Evolutionary conservation across 2,797 vertebrate species (phyloP).

Genomic region (Erithacus rubecula): DNA sequence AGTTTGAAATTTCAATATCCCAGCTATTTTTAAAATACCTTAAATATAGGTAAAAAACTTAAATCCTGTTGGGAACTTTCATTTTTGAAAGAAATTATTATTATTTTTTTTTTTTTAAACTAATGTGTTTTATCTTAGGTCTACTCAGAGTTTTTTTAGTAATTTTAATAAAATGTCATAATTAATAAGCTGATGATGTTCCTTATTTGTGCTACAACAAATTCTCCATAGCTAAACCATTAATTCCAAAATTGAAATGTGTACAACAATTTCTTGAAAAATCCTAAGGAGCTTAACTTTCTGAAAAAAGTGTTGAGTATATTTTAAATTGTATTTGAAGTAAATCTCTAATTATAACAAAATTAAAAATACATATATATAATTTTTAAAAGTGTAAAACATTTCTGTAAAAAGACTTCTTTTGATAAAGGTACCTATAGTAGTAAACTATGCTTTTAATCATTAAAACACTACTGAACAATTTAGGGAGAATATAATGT

Average conservation of each 20-base stretch:
- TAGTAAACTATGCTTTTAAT: not conserved
- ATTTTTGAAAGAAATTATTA: not conserved
- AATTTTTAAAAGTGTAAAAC: not conserved
- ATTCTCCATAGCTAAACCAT: not conserved
- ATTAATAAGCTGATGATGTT: not conserved
- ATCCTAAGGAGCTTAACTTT: not conserved
- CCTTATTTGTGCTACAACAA: not conserved
- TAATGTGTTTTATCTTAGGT: not conserved
- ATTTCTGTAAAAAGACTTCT: not conserved
- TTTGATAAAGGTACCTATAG: not conserved
- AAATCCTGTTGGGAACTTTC: not conserved
- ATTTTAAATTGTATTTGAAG: not conserved
- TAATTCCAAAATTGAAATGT: slow-evolving; percentile 26
- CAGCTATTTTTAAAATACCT: not conserved
- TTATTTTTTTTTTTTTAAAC: not conserved
- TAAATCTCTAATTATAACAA: not conserved
- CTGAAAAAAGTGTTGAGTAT: not conserved
- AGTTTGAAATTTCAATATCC: not conserved
- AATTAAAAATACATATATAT: not conserved
- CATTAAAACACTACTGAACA: not conserved
- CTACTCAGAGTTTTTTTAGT: not conserved
- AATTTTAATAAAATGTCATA: not conserved
- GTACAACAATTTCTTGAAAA: slow-evolving; percentile 47
- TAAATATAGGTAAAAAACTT: not conserved
- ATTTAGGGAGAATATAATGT: slow-evolving; percentile 1